Conservation (phyloP, 1,140 invertebrate species). For the Pseudomyrmex cubaensis region DNA sequence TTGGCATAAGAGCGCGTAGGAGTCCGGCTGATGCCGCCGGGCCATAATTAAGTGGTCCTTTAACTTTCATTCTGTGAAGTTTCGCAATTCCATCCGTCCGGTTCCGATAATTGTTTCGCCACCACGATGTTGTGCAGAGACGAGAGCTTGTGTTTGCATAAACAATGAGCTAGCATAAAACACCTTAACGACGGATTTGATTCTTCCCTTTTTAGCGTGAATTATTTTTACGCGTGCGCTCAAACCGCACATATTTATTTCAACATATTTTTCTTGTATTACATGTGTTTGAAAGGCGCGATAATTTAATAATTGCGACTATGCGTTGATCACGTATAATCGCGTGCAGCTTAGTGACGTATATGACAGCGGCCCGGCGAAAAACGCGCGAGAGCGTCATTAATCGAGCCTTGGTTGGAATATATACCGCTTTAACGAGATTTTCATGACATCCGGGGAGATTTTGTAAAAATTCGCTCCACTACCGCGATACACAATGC, state of each 20-base stretch:
- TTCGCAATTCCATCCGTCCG: slow-evolving; percentile 45
- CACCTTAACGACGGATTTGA: too few relatives aligned
- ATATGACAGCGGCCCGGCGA: too few relatives aligned
- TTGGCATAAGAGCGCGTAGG: slow-evolving; percentile 30
- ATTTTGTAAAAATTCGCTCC: slow-evolving; percentile 34
- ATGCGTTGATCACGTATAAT: neutral
- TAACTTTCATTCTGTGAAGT: slow-evolving; percentile 48
- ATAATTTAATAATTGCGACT: neutral
- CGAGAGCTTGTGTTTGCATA: neutral
- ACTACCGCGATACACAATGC: neutral
- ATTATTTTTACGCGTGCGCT: neutral
- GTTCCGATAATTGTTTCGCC: slow-evolving; percentile 42
- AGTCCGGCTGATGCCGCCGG: neutral
- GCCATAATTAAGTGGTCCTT: slow-evolving; percentile 47
- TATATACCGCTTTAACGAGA: neutral
- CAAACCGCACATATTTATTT: neutral
- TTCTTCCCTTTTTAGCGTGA: neutral
- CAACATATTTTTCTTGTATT: slow-evolving; percentile 6
- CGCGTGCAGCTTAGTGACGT: neutral
- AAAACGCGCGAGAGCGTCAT: neutral
- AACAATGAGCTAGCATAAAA: slow-evolving; percentile 4
- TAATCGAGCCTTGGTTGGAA: slow-evolving; percentile 4
- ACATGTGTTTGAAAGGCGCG: too few relatives aligned
- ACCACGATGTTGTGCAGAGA: neutral
- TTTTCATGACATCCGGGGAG: slow-evolving; percentile 18